phyloP scores from a whole-genome alignment of 2,888 invertebrate species.

The Xanthorhoe spadicearia region DNA sequence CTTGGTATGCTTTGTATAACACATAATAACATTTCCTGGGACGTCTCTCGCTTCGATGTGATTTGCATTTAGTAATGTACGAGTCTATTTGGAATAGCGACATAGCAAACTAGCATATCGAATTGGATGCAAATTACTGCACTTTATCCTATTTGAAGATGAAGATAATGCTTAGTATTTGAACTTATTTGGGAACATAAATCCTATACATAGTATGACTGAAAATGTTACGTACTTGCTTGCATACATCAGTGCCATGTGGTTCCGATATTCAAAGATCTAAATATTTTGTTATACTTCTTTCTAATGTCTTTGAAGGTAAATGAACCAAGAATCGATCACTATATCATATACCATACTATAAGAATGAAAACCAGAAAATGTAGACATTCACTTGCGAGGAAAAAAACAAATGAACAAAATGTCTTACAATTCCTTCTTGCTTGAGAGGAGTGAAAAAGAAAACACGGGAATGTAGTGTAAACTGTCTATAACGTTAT shows the following conservation, averaged over 20 bases:
- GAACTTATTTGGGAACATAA: background rate
- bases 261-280: no score
- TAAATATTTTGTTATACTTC: no score
- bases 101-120: conserved; percentile 38
- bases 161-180: conserved; percentile 1
- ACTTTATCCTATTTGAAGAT: conserved; percentile 39
- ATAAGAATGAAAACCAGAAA: no score
- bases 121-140: conserved; percentile 49
- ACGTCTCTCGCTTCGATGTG: conserved; percentile 57
- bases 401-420: no score
- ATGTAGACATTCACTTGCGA: no score
- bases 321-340: no score
- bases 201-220: no score
- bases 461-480: background rate
- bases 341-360: no score
- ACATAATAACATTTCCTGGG: conserved; percentile 52
- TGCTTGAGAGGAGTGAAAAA: background rate
- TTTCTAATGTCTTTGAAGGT: no score
- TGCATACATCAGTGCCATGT: no score
- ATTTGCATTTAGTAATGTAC: conserved; percentile 63
- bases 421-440: no score
- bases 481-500: background rate
- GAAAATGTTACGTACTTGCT: no score
- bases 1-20: conserved; percentile 36
- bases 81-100: conserved; percentile 35